phyloP scores from a whole-genome alignment of 2,888 invertebrate species.

The Cynaeus angustus region DNA sequence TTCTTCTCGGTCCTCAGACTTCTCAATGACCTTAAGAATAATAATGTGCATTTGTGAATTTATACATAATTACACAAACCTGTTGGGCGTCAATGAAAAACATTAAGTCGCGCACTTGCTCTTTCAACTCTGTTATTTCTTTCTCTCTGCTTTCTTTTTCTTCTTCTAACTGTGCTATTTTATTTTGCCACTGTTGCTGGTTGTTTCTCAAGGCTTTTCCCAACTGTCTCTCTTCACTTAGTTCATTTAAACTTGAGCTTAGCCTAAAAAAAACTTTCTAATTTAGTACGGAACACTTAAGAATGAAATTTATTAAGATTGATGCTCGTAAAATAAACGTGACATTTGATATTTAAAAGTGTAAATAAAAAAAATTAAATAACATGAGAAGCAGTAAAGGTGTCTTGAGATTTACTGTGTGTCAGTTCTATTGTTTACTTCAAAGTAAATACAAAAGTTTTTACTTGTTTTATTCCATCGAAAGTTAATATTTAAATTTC shows the following conservation, averaged over 20 bases:
- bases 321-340: too few relatives aligned
- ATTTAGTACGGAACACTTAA: too few relatives aligned
- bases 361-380: too few relatives aligned
- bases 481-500: background rate
- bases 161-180: conserved; percentile 75
- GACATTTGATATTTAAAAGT: too few relatives aligned
- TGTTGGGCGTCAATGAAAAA: conserved; percentile 94
- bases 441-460: too few relatives aligned
- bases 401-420: too few relatives aligned
- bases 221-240: conserved; percentile 90
- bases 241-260: conserved; percentile 78
- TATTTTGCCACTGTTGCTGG: conserved; percentile 82
- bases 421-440: too few relatives aligned
- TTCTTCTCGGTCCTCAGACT: conserved; percentile 75
- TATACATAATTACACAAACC: conserved; percentile 54
- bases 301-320: too few relatives aligned
- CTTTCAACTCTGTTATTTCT: conserved; percentile 89
- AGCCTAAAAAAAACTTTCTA: conserved; percentile 75
- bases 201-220: conserved; percentile 85
- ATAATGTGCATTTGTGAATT: background rate
- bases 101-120: conserved; percentile 97
- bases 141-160: conserved; percentile 72
- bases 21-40: conserved; percentile 70
- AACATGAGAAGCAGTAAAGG: too few relatives aligned
- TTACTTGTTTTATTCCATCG: too few relatives aligned